phyloP scores from a whole-genome alignment of 2,113 vertebrate species.

The Rhadina sibilatrix region DNA sequence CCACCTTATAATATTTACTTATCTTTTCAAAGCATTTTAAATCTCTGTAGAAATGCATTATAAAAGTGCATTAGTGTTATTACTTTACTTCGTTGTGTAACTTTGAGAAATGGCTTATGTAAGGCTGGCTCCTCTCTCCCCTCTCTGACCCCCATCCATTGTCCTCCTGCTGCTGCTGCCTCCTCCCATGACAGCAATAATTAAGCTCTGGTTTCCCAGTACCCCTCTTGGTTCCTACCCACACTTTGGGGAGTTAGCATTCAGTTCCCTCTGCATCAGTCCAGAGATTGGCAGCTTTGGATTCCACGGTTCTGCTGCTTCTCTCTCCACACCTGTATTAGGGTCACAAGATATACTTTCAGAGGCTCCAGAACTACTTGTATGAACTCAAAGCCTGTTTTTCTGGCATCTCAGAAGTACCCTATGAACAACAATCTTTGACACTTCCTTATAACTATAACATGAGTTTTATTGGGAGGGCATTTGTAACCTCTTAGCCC shows the following conservation, averaged over 20 bases:
- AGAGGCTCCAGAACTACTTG: not conserved
- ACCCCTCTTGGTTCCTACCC: not conserved
- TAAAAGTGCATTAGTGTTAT: slow-evolving; percentile 24
- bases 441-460: not conserved
- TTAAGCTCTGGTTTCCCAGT: not conserved
- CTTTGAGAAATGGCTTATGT: not conserved
- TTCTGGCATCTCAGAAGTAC: not conserved
- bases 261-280: not conserved
- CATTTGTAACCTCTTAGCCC: not conserved
- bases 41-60: slow-evolving; percentile 32
- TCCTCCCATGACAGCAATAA: not conserved
- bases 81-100: slow-evolving; percentile 31
- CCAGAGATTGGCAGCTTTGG: not conserved
- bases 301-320: not conserved
- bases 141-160: slow-evolving; percentile 1
- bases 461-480: not conserved
- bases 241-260: not conserved
- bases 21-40: slow-evolving; percentile 37
- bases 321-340: not conserved
- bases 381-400: not conserved
- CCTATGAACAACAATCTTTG: not conserved
- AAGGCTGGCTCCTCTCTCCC: slow-evolving; percentile 5
- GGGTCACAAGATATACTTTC: not conserved
- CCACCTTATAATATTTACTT: slow-evolving; percentile 31
- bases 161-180: not conserved